phyloP scores from a whole-genome alignment of 2,113 vertebrate genomes.

The Catharus fuscescens region DNA sequence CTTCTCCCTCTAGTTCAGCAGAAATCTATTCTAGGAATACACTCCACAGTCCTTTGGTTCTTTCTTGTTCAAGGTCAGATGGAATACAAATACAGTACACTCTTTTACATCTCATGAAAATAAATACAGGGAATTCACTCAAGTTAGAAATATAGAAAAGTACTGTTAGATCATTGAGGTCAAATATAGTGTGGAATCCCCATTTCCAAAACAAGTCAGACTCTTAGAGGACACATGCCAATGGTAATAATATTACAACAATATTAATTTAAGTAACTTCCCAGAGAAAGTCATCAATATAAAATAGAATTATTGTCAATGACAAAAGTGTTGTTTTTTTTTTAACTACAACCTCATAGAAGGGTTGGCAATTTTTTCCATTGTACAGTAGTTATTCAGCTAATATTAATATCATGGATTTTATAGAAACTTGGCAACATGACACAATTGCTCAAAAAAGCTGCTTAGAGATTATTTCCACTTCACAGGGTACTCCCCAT shows the following conservation, averaged over 20 bases:
- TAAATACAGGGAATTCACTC: not conserved
- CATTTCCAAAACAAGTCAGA: not conserved
- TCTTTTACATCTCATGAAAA: not conserved
- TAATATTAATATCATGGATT: not conserved
- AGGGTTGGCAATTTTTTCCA: not conserved
- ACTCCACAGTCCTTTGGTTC: not conserved
- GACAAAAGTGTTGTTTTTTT: not conserved
- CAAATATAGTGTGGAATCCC: not conserved
- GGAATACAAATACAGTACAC: not conserved
- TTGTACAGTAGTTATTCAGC: constrained; percentile 9
- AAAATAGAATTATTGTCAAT: constrained; percentile 10
- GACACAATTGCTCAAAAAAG: not conserved
- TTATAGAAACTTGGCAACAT: constrained; percentile 36
- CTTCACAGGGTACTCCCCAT: not conserved
- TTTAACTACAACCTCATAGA: not conserved
- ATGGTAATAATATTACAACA: not conserved
- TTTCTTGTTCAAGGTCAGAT: not conserved
- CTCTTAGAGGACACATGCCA: constrained; percentile 4
- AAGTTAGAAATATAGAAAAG: not conserved
- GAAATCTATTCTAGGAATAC: not conserved
- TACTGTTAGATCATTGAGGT: not conserved
- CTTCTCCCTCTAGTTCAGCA: not conserved
- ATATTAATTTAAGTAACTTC: constrained; percentile 33
- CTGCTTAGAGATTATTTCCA: constrained; percentile 28
- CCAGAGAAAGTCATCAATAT: not conserved